Percentiles rank a stretch among this genome's conserved stretches.
phyloP scores from a whole-genome alignment of 2,113 vertebrate species.

The Euleptes europaea region DNA sequence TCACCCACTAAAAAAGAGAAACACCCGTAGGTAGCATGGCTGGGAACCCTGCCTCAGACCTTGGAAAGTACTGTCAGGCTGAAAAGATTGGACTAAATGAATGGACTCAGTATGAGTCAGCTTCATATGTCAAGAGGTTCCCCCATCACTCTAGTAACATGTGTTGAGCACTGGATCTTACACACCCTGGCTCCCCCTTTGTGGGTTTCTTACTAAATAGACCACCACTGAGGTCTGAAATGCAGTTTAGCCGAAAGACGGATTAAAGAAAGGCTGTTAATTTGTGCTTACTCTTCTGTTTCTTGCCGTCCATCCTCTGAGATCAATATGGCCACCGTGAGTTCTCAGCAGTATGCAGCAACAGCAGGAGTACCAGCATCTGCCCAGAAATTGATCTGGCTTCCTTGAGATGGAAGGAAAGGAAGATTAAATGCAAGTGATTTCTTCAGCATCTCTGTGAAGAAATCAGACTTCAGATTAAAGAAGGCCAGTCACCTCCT shows the following conservation, averaged over 20 bases:
- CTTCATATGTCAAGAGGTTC: too few species aligned
- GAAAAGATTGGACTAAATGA: background rate
- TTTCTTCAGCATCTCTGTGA: constrained; percentile 65
- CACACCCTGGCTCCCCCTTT: background rate
- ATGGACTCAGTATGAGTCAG: too few species aligned
- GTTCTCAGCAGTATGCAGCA: background rate
- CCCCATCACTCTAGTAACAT: too few species aligned
- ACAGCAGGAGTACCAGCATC: background rate
- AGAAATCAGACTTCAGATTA: constrained; percentile 57
- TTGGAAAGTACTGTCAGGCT: background rate
- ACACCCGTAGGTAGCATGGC: too few species aligned
- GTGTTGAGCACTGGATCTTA: background rate
- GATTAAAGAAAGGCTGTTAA: background rate
- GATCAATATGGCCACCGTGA: background rate
- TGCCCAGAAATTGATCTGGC: constrained; percentile 57
- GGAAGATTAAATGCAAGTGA: constrained; percentile 67
- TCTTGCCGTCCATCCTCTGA: constrained; percentile 9
- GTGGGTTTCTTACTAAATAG: background rate
- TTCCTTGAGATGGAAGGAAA: constrained; percentile 49
- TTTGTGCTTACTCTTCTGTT: background rate
- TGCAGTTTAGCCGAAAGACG: background rate
- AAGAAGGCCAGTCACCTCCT: constrained; percentile 64
- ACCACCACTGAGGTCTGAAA: background rate
- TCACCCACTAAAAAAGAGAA: background rate
- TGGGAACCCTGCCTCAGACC: background rate